phyloP scores from a whole-genome alignment of 2,797 vertebrate species.

The Sebastolobus altivelis region DNA sequence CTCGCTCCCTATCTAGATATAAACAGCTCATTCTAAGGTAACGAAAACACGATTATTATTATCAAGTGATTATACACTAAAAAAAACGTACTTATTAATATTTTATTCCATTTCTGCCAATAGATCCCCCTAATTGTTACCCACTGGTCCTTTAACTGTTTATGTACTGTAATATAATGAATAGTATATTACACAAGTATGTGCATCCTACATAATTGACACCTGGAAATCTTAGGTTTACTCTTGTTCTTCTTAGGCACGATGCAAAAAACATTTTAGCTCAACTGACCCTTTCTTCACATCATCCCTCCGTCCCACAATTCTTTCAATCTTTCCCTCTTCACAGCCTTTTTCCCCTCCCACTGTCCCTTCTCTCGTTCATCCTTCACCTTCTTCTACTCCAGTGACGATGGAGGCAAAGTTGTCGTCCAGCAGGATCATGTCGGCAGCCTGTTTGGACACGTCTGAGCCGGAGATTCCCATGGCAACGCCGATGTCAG shows the following conservation, averaged over 20 bases:
- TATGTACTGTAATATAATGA: no score
- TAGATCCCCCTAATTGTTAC: no score
- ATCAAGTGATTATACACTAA: no score
- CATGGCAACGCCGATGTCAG: slow-evolving; percentile 94
- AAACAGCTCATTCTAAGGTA: no score
- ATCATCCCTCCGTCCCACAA: background rate
- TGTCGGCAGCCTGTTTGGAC: slow-evolving; percentile 94
- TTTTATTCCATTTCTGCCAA: no score
- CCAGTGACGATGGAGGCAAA: slow-evolving; percentile 95
- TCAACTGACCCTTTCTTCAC: background rate
- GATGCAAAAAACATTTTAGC: background rate
- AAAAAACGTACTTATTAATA: no score
- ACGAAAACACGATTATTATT: no score
- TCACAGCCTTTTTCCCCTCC: background rate
- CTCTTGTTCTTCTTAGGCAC: background rate
- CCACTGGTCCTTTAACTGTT: no score
- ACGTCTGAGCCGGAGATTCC: slow-evolving; percentile 94
- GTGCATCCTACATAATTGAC: background rate
- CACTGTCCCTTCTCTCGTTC: background rate
- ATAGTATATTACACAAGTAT: no score
- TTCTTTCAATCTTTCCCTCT: background rate
- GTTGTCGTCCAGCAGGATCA: slow-evolving; percentile 94
- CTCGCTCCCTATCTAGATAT: no score
- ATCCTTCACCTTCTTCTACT: slow-evolving; percentile 90
- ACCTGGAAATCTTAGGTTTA: background rate